Evolutionary conservation across 53 echinoderm and acorn worm genomes (phyloP).

Genomic region (Astropecten irregularis): DNA sequence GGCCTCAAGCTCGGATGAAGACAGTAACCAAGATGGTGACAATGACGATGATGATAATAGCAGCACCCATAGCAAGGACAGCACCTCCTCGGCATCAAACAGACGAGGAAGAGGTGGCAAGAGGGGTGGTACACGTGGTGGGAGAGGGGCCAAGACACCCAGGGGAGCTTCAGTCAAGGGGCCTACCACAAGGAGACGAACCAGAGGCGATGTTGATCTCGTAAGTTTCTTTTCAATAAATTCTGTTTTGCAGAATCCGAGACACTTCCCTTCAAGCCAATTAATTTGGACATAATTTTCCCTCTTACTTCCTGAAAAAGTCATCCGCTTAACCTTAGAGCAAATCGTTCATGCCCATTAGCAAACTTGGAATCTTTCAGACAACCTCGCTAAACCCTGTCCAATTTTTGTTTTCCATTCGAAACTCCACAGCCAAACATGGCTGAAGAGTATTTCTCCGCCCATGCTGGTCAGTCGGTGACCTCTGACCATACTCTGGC

Average conservation of each 20-base stretch:
- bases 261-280: too few relatives aligned
- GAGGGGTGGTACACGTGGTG: neutral
- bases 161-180: slow-evolving; percentile 31
- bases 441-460: slow-evolving; percentile 89
- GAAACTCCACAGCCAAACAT: slow-evolving; percentile 53
- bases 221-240: too few relatives aligned
- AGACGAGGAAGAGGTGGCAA: neutral
- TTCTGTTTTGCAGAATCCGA: too few relatives aligned
- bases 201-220: slow-evolving; percentile 67
- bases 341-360: too few relatives aligned
- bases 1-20: slow-evolving; percentile 63
- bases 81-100: neutral
- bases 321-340: too few relatives aligned
- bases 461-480: slow-evolving; percentile 78
- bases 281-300: too few relatives aligned
- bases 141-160: slow-evolving; percentile 19
- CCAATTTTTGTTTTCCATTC: too few relatives aligned
- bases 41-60: slow-evolving; percentile 37
- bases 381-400: too few relatives aligned
- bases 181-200: slow-evolving; percentile 49
- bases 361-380: too few relatives aligned
- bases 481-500: slow-evolving; percentile 96
- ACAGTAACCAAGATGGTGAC: slow-evolving; percentile 39
- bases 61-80: slow-evolving; percentile 15
- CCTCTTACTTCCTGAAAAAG: too few relatives aligned